Base-by-base conservation (phyloP, 1,140 invertebrate genomes). In the Heliconius eleuchia region DNA sequence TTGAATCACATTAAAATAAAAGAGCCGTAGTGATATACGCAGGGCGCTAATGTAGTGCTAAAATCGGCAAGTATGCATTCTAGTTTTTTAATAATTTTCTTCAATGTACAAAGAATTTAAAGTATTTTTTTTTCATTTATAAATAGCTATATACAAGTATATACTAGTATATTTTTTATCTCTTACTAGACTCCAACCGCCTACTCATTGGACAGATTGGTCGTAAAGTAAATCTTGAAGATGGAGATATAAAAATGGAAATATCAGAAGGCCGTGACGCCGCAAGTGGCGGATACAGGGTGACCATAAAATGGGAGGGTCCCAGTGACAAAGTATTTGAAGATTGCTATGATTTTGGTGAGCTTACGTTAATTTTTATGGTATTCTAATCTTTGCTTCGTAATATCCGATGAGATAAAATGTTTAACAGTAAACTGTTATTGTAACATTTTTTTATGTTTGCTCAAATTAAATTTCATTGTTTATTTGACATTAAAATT, bases 341-440 rank as follows among this genome's bases (percentile, higher is more conserved):
- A 80, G 94, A 95, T 77, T 95, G 94, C 75, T 91, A 89, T 73
- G 83, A 88, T 70, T 92, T 94, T 75, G 90, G 92, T 94, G 84
- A 91, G 87, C 50, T 52, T 46, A 52, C 6, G 50, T 19, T 6
- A 7, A 2, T 7, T 37, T 37, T 34, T 34, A 34, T 34, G 34
- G 5, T 34, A 34, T 34, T 34, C 34, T 34, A 5, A 34, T 34
- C 34, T 34, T 16, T 46, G 42, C 42, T 46, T 1, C 42, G 1
- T 46, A 46, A 13, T 13, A 46, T 46, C 42, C 3, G 42, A 46
- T 46, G 42, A 46, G 11, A 13, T 46, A 46, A 3, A 46, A 46
- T 46, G 42, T 46, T 46, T 11, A 13, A 46, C 42, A 46, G 42
- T 13, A 46, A 46, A 46, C 3, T 46, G 11, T 46, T 42, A 13